A percentile compares a stretch with the other conserved stretches of the same genome.
These are phyloP conservation scores for Automeris io DNA, from an alignment of 2,888 invertebrate genomes.

Conservation along the genomic window DNA sequence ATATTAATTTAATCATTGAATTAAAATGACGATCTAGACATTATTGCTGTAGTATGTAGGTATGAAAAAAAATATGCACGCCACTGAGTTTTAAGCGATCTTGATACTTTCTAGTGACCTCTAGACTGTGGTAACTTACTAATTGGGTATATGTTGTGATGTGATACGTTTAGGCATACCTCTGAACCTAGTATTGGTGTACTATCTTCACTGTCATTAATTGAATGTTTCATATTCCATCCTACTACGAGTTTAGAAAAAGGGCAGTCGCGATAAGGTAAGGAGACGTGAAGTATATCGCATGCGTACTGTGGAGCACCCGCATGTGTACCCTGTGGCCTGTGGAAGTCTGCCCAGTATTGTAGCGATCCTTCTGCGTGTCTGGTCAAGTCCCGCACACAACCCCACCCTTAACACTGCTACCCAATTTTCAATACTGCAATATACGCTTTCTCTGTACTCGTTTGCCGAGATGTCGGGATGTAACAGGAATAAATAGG, in stretches of 20 bases:
- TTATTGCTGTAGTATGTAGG: too few relatives aligned
- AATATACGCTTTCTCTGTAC: slow-evolving; percentile 50
- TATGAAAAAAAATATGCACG: too few relatives aligned
- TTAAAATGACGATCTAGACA: too few relatives aligned
- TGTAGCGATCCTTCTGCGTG: slow-evolving; percentile 17
- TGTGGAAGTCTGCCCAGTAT: slow-evolving; percentile 40
- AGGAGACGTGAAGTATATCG: slow-evolving; percentile 69
- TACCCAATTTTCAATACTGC: slow-evolving; percentile 30
- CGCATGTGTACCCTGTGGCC: slow-evolving; percentile 61
- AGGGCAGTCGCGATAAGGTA: slow-evolving; percentile 92
- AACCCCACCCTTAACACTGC: slow-evolving; percentile 20
- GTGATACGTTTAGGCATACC: slow-evolving; percentile 1
- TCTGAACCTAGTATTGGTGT: slow-evolving; percentile 38
- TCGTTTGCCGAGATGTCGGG: slow-evolving; percentile 18
- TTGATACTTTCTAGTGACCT: background rate
- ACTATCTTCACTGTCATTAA: slow-evolving; percentile 67
- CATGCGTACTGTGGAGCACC: slow-evolving; percentile 66
- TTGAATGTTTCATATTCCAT: slow-evolving; percentile 75
- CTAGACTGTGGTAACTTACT: background rate
- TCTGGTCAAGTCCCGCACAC: slow-evolving; percentile 28
- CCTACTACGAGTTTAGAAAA: slow-evolving; percentile 83
- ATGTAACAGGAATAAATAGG: background rate
- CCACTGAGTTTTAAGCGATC: background rate
- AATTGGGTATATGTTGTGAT: background rate
- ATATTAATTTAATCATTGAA: too few relatives aligned